Conservation (phyloP, 2,888 invertebrate species). For the Strigamia transsilvanica region DNA sequence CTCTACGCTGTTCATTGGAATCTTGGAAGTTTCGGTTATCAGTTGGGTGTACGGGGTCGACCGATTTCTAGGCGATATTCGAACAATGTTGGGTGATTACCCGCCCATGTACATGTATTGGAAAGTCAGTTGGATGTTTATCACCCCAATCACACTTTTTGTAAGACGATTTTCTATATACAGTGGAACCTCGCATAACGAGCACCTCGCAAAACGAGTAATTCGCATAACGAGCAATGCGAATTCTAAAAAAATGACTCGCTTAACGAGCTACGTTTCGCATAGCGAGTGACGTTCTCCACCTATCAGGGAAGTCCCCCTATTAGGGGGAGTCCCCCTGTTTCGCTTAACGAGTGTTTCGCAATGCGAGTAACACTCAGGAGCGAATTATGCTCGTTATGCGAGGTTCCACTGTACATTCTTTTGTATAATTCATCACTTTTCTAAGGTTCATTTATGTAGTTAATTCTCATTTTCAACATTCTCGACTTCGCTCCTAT, state of each 20-base stretch:
- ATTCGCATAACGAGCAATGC: too few relatives aligned
- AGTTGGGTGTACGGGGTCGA: constrained; percentile 75
- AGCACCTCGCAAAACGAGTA: too few relatives aligned
- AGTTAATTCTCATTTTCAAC: constrained; percentile 79
- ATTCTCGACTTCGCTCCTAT: constrained; percentile 74
- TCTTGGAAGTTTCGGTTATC: constrained; percentile 73
- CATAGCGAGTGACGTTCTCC: too few relatives aligned
- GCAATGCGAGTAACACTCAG: too few relatives aligned
- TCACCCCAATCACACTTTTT: constrained; percentile 75
- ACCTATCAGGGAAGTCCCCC: too few relatives aligned
- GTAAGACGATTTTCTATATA: constrained; percentile 67
- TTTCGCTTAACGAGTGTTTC: too few relatives aligned
- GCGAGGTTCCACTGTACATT: too few relatives aligned
- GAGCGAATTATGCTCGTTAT: too few relatives aligned
- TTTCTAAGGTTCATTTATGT: constrained; percentile 59
- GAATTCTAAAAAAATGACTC: too few relatives aligned
- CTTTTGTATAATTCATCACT: neutral
- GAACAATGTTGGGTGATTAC: constrained; percentile 71
- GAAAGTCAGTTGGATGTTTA: constrained; percentile 76
- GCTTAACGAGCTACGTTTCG: too few relatives aligned
- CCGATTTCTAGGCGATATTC: constrained; percentile 66
- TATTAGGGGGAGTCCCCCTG: too few relatives aligned
- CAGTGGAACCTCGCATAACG: too few relatives aligned
- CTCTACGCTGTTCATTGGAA: constrained; percentile 76
- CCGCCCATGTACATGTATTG: constrained; percentile 72